These are phyloP conservation scores for Pseudopipra pipra DNA, from an alignment of 2,113 vertebrate genomes.

Conservation along the genomic window DNA sequence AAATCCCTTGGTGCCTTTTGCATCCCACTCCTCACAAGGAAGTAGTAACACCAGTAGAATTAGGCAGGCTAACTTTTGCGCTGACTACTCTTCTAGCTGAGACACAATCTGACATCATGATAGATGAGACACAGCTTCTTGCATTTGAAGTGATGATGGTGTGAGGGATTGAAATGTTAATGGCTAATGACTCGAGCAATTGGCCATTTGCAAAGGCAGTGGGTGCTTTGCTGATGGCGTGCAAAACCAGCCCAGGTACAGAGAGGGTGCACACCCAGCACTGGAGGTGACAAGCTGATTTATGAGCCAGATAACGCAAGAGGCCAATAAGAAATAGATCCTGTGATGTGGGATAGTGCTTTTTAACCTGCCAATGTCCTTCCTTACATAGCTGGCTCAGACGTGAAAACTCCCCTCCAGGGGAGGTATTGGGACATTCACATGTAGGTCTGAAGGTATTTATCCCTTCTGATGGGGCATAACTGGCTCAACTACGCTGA, in stretches of 20 bases:
- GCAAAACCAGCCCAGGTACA: background rate
- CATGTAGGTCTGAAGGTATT: background rate
- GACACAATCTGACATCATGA: background rate
- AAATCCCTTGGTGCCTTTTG: background rate
- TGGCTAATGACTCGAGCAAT: background rate
- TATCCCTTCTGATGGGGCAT: background rate
- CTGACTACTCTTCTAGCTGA: background rate
- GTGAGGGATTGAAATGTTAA: background rate
- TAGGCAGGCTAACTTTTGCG: background rate
- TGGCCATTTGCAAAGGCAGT: background rate
- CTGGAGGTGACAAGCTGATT: background rate
- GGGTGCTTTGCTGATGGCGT: background rate
- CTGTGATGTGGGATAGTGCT: background rate
- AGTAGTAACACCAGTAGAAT: background rate
- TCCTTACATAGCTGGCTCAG: background rate
- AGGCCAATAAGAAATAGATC: background rate
- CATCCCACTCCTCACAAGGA: background rate
- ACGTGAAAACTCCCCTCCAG: background rate
- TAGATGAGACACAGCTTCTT: background rate
- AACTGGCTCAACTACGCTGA: rapidly evolving
- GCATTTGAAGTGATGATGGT: background rate
- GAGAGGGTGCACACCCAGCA: background rate
- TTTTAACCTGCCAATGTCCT: background rate
- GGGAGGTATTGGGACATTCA: background rate
- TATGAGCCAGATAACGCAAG: background rate